Percentiles rank a stretch among this genome's conserved stretches.
Evolutionary conservation across 2,797 vertebrate genomes (phyloP).

Genomic region (Podarcis siculus): DNA sequence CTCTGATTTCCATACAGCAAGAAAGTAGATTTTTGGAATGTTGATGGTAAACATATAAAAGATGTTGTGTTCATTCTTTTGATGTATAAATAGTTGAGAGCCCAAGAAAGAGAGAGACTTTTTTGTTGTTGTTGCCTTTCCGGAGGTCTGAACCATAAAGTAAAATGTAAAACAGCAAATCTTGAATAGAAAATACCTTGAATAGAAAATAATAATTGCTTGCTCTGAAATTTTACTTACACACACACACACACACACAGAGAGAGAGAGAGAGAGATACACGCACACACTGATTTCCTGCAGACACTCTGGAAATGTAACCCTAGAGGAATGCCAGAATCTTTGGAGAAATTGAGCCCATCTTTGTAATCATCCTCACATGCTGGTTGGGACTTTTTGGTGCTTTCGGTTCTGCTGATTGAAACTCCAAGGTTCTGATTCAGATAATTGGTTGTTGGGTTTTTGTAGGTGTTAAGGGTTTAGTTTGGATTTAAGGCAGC

Average conservation of each 20-base stretch:
- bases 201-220: background rate
- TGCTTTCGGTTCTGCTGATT: background rate
- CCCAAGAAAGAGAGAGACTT: background rate
- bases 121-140: too few species aligned
- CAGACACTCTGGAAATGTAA: background rate
- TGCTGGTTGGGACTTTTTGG: background rate
- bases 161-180: background rate
- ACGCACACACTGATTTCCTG: too few species aligned
- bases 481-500: background rate
- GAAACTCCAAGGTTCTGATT: background rate
- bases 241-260: too few species aligned
- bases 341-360: background rate
- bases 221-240: background rate
- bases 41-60: background rate
- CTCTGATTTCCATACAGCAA: background rate
- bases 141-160: background rate
- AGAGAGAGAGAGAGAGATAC: too few species aligned
- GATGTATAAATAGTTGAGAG: background rate
- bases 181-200: background rate
- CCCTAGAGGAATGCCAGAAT: background rate
- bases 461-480: background rate
- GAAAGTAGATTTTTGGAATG: background rate
- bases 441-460: too few species aligned
- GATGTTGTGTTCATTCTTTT: background rate
- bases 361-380: background rate